These are phyloP conservation scores for Lepidurus couesii DNA, from an alignment of 1,140 invertebrate species.

Conservation along the genomic window DNA sequence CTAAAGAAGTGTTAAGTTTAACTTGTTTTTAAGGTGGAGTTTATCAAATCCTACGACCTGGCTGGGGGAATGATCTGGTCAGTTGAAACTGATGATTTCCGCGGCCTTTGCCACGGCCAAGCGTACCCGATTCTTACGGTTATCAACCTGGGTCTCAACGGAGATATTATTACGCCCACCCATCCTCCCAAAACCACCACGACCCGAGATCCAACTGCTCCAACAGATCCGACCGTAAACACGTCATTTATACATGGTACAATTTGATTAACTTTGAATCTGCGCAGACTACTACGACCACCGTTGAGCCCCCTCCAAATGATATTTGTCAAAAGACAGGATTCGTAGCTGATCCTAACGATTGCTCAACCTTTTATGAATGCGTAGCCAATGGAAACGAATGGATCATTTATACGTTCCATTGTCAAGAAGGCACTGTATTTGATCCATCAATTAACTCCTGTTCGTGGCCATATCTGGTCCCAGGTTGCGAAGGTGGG, in stretches of 20 bases:
- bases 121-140: constrained; percentile 36
- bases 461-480: constrained; percentile 35
- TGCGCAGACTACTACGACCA: constrained; percentile 24
- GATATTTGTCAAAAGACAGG: constrained; percentile 39
- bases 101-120: constrained; percentile 37
- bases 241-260: not conserved
- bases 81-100: constrained; percentile 49
- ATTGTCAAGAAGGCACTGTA: constrained; percentile 37
- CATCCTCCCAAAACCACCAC: constrained; percentile 25
- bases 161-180: constrained; percentile 32
- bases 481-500: constrained; percentile 35
- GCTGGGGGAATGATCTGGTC: constrained; percentile 51
- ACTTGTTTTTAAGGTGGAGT: not conserved
- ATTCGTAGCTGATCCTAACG: constrained; percentile 38
- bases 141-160: constrained; percentile 36
- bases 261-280: not conserved
- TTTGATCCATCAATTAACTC: constrained; percentile 35
- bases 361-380: constrained; percentile 40
- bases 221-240: not conserved
- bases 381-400: constrained; percentile 35
- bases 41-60: constrained; percentile 36
- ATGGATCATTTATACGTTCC: constrained; percentile 33
- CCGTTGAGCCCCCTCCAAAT: constrained; percentile 31
- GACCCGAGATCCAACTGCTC: not conserved
- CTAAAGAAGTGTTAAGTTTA: not conserved